Percentiles rank a stretch among this genome's conserved stretches.
These are phyloP conservation scores for Nephrocerus scutellatus DNA, from an alignment of 2,888 invertebrate genomes.

Conservation along the genomic window DNA sequence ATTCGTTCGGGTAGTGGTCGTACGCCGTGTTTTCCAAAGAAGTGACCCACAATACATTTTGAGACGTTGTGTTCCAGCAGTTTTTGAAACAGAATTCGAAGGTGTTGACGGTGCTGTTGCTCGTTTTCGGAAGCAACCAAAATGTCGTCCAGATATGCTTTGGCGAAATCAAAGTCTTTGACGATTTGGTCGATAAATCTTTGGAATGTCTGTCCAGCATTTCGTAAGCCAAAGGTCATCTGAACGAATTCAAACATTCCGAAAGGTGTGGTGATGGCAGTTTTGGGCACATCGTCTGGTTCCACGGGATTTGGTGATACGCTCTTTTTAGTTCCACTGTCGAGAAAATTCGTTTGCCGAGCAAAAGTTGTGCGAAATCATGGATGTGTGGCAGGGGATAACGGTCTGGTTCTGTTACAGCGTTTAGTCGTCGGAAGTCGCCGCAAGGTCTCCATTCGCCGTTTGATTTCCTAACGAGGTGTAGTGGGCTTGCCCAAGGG, in stretches of 20 bases:
- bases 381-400: conserved; percentile 35
- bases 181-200: conserved; percentile 16
- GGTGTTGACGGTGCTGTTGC: conserved; percentile 23
- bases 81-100: conserved; percentile 21
- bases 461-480: conserved; percentile 28
- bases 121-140: conserved; percentile 23
- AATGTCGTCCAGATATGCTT: conserved; percentile 31
- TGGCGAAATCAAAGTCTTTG: conserved; percentile 16
- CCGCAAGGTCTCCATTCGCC: conserved; percentile 33
- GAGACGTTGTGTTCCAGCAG: conserved; percentile 22
- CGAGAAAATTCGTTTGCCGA: conserved; percentile 15
- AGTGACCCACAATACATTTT: conserved; percentile 21
- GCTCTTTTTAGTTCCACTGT: conserved; percentile 15
- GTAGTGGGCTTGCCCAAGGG: conserved; percentile 40
- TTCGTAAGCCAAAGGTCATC: conserved; percentile 17
- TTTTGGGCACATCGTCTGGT: conserved; percentile 16
- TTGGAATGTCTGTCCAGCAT: conserved; percentile 20
- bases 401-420: conserved; percentile 31
- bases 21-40: conserved; percentile 16
- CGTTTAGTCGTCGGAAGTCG: conserved; percentile 31
- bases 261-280: conserved; percentile 20
- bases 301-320: conserved; percentile 21
- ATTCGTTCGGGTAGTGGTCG: conserved; percentile 17
- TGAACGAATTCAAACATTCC: conserved; percentile 17
- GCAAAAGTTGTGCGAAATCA: conserved; percentile 15